Base-by-base conservation (phyloP, 2,113 vertebrate genomes). In the Verasper variegatus region DNA sequence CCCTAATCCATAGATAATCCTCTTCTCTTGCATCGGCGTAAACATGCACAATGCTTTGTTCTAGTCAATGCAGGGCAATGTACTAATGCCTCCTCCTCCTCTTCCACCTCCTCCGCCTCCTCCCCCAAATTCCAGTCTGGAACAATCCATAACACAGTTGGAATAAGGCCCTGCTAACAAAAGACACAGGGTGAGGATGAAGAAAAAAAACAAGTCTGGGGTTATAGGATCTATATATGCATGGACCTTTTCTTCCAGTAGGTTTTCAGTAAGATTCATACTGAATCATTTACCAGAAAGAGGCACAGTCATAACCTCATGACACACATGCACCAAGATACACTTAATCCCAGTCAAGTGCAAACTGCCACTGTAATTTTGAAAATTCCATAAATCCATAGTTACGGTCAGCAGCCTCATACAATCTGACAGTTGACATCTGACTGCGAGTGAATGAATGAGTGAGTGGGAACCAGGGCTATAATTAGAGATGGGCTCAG, bases 1-100 rank as follows among this genome's bases (percentile, higher is more conserved):
- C 65, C 31, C 52, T 90, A 92, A 92, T 85, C 90, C 87, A 85
- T 4, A 13, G 80, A 78, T 89, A 92, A 91, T 90, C 89, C 89
- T 78, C 86, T 83, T 83, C 76, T 67, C 23, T 69, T 82, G 83
- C 64, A 79, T 57, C 54, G 84, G 58, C 84, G 90, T 90, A 89
- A 92, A 87, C 82, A 83, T 84, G 82, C 76, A 89, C 84, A 88
- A 89, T 90, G 77, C 83, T 76, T 31, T 67, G 49, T 75, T 85
- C 71, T 68, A 71, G 72, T 77, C 80, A 69, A 62, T 59, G 72
- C 74, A 69, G 69, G 80, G 57, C 26, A 57, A 62, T 88, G 76
- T 67, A 84, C 86, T 86, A 80, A 72, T 59, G 67, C 81, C 45
- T 40, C 81, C 64, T 71, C 83, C 76, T 21, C 54, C 58, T 65